Conservation (phyloP, 2,113 vertebrate genomes). For the Scomber japonicus region DNA sequence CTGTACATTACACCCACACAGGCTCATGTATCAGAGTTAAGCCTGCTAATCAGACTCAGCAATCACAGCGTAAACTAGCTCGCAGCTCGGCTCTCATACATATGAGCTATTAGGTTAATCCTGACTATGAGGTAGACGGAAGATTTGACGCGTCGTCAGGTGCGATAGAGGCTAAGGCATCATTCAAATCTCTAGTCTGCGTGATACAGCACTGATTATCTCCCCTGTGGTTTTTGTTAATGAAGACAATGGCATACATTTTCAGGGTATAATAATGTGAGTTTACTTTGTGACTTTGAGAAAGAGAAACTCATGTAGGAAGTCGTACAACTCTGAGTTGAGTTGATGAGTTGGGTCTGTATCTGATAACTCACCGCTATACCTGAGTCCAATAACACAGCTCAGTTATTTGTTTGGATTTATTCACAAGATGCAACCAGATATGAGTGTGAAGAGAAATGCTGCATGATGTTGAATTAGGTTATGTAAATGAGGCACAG, state of each 20-base stretch:
- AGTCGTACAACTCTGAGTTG: not conserved
- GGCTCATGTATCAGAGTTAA: slow-evolving; percentile 45
- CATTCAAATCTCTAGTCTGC: not conserved
- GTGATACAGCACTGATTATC: slow-evolving; percentile 36
- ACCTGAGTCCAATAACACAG: slow-evolving; percentile 15
- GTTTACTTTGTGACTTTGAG: not conserved
- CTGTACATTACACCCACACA: slow-evolving; percentile 42
- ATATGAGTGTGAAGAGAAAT: slow-evolving; percentile 46
- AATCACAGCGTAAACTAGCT: slow-evolving; percentile 41
- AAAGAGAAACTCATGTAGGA: slow-evolving; percentile 1
- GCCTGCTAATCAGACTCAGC: slow-evolving; percentile 58
- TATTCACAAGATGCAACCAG: slow-evolving; percentile 33
- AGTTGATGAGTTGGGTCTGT: not conserved
- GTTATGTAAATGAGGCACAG: slow-evolving; percentile 75
- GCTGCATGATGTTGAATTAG: slow-evolving; percentile 53
- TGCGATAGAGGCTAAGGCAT: slow-evolving; percentile 14
- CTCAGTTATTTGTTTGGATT: slow-evolving; percentile 53
- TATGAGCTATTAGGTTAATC: slow-evolving; percentile 59
- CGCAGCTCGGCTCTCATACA: slow-evolving; percentile 42
- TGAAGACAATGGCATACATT: slow-evolving; percentile 14
- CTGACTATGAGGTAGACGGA: slow-evolving; percentile 8
- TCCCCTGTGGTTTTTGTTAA: slow-evolving; percentile 4
- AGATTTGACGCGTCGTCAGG: slow-evolving; percentile 43
- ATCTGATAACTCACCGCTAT: not conserved
- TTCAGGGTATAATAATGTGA: not conserved